phyloP scores from a whole-genome alignment of 2,113 vertebrate genomes.

The Pituophis catenifer region DNA sequence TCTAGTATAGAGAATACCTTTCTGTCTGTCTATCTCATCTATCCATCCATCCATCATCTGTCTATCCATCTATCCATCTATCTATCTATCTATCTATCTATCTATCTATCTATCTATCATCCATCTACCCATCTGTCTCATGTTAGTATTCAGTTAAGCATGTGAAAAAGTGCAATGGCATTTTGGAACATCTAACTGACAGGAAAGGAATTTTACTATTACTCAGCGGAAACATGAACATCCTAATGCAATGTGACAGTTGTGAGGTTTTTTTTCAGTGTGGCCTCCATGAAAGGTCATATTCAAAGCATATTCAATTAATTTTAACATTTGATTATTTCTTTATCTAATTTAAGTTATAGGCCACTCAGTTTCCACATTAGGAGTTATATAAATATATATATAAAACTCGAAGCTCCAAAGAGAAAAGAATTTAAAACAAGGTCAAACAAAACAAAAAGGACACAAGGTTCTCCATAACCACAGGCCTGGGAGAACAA shows the following conservation, averaged over 20 bases:
- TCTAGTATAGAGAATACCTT: neutral
- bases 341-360: neutral
- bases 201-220: neutral
- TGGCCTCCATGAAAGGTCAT: conserved; percentile 36
- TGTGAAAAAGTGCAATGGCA: neutral
- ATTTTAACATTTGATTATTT: conserved; percentile 66
- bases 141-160: neutral
- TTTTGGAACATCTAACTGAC: neutral
- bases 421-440: neutral
- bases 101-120: neutral
- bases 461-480: neutral
- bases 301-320: conserved; percentile 33
- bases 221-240: conserved; percentile 6
- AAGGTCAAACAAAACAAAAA: neutral
- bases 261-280: conserved; percentile 36
- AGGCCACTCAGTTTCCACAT: neutral
- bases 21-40: neutral
- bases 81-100: neutral
- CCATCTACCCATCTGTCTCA: neutral
- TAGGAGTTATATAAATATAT: neutral
- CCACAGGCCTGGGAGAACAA: neutral
- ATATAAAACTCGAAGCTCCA: neutral
- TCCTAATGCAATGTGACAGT: conserved; percentile 47
- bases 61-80: neutral
- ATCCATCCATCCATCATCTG: neutral